Conservation (phyloP, 2,797 vertebrate species). For the Falco columbarius region DNA sequence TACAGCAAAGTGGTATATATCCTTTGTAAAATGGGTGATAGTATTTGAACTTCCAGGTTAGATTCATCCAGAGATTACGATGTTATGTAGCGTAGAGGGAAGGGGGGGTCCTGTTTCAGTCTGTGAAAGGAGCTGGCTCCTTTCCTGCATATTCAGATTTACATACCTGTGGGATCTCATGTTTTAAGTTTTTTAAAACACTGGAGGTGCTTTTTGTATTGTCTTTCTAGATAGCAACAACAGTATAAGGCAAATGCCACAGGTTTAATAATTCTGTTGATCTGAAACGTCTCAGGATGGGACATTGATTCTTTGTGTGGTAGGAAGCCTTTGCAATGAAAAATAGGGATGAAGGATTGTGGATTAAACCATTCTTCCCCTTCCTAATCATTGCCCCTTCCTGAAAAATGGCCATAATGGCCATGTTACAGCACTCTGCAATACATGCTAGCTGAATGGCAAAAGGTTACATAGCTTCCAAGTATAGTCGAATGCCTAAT, state of each 20-base stretch:
- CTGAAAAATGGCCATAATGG: neutral
- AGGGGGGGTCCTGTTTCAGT: neutral
- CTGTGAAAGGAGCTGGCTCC: neutral
- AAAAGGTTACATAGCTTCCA: neutral
- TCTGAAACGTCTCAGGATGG: neutral
- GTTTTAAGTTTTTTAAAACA: neutral
- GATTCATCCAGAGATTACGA: neutral
- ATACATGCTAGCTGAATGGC: neutral
- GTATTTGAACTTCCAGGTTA: neutral
- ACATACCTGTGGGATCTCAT: neutral
- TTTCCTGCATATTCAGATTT: neutral
- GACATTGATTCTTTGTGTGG: neutral
- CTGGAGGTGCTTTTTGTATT: neutral
- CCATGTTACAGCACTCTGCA: neutral
- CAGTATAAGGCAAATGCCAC: neutral
- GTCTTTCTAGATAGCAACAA: neutral
- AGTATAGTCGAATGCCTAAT: neutral
- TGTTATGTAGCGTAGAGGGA: neutral
- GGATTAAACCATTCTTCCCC: neutral
- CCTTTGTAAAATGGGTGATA: neutral
- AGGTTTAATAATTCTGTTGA: neutral
- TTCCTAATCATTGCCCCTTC: neutral
- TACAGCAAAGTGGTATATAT: neutral
- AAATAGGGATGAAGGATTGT: neutral
- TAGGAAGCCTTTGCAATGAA: neutral